phyloP scores from a whole-genome alignment of 2,113 vertebrate species.

The Saccopteryx leptura region DNA sequence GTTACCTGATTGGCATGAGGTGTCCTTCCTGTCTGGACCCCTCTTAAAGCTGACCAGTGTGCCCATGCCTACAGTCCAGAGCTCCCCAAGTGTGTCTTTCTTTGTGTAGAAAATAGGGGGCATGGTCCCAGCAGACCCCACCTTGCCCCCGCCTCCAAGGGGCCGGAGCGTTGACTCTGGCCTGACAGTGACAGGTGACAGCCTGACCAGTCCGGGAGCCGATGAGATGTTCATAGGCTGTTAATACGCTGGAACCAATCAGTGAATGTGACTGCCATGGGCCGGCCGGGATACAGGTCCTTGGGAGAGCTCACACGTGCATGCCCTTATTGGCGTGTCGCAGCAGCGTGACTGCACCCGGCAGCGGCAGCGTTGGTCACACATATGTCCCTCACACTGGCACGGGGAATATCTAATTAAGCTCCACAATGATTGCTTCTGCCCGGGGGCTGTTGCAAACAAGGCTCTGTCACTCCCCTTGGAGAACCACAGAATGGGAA shows the following conservation, averaged over 20 bases:
- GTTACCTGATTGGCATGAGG: rapidly evolving
- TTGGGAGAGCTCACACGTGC: slow-evolving; percentile 95
- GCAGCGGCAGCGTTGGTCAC: slow-evolving; percentile 83
- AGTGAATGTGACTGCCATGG: slow-evolving; percentile 90
- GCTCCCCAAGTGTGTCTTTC: rapidly evolving
- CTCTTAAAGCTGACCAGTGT: not conserved
- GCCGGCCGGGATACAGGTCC: slow-evolving; percentile 92
- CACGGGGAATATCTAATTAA: slow-evolving; percentile 90
- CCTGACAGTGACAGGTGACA: slow-evolving; percentile 88
- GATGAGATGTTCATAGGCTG: slow-evolving; percentile 99
- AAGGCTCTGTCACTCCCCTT: slow-evolving; percentile 88
- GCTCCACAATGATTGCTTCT: slow-evolving; percentile 87
- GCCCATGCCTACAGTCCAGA: not conserved
- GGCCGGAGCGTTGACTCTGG: not conserved
- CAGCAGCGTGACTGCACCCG: slow-evolving; percentile 84
- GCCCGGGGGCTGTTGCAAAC: slow-evolving; percentile 87
- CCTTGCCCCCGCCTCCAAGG: not conserved
- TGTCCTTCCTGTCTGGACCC: not conserved
- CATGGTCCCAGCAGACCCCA: rapidly evolving
- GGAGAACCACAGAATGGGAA: slow-evolving; percentile 86
- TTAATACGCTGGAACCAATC: slow-evolving; percentile 99
- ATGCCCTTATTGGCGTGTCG: slow-evolving; percentile 84
- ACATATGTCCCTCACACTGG: slow-evolving; percentile 90
- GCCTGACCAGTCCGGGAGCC: slow-evolving; percentile 86
- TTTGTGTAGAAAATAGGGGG: not conserved